Conservation (phyloP, 2,797 vertebrate genomes). For the Masticophis lateralis region DNA sequence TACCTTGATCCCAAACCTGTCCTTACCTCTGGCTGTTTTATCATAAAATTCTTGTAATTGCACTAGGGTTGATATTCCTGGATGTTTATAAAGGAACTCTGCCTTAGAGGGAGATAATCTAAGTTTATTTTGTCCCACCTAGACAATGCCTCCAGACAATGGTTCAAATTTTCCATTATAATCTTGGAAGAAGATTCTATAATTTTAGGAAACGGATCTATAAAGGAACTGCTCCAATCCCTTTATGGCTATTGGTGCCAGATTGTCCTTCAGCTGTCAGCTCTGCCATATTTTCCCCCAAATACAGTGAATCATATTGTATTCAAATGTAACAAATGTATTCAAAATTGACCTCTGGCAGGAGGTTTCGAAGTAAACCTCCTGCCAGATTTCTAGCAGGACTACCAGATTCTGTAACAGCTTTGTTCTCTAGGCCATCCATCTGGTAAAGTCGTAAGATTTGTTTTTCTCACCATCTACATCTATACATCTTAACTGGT, state of each 20-base stretch:
- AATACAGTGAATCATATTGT: neutral
- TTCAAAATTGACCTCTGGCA: too few species aligned
- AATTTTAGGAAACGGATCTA: too few species aligned
- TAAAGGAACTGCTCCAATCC: neutral
- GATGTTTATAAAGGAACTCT: neutral
- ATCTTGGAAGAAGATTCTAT: neutral
- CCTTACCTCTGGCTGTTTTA: neutral
- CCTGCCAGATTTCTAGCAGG: too few species aligned
- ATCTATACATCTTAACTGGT: too few species aligned
- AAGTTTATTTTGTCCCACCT: neutral
- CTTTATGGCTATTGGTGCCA: neutral
- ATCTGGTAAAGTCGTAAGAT: too few species aligned
- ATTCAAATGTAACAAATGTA: neutral
- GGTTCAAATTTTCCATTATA: neutral
- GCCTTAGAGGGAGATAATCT: neutral
- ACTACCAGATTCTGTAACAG: too few species aligned
- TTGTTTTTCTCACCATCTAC: too few species aligned
- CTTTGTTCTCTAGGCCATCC: too few species aligned
- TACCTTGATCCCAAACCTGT: neutral
- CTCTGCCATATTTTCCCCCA: neutral
- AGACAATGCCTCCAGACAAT: neutral
- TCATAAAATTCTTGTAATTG: neutral
- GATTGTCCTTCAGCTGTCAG: neutral
- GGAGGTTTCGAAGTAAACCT: too few species aligned
- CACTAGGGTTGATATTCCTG: neutral